A percentile compares a stretch with the other conserved stretches of the same genome.
Conservation (phyloP, 1,140 invertebrate genomes). For the Chironomus tepperi region DNA sequence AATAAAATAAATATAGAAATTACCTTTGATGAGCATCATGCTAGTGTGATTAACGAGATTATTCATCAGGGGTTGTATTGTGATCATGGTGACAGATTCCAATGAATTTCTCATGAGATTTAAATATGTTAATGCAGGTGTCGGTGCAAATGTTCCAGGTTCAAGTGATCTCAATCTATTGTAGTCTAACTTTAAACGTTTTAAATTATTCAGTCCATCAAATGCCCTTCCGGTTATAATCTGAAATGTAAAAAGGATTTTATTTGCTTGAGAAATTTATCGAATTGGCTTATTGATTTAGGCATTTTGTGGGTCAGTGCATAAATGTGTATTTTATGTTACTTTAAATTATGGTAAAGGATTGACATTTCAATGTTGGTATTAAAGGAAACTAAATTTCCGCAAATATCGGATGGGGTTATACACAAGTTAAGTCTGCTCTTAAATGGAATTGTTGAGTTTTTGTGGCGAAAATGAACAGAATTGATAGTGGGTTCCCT, state of each 20-base stretch:
- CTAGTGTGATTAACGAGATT: conserved; percentile 63
- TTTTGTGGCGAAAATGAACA: no score
- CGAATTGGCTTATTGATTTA: no score
- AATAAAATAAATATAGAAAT: conserved; percentile 40
- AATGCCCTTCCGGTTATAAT: conserved; percentile 61
- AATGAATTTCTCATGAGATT: conserved; percentile 64
- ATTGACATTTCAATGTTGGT: no score
- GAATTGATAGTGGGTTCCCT: no score
- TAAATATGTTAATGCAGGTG: conserved; percentile 54
- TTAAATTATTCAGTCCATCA: conserved; percentile 55
- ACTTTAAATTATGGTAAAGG: no score
- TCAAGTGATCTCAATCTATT: conserved; percentile 60
- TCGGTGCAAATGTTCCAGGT: conserved; percentile 53
- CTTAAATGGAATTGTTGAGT: no score
- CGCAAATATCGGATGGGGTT: no score
- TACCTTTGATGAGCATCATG: conserved; percentile 65
- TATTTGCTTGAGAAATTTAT: no score
- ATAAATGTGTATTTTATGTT: no score
- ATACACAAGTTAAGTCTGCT: no score
- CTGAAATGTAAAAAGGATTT: conserved; percentile 32
- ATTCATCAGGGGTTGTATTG: conserved; percentile 59
- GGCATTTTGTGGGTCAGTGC: no score
- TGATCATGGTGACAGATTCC: conserved; percentile 59
- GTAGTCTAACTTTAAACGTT: conserved; percentile 56
- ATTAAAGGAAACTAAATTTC: no score